A percentile compares a stretch with the other conserved stretches of the same genome.
Conservation (phyloP, 2,888 invertebrate species). For the Oligia strigilis region DNA sequence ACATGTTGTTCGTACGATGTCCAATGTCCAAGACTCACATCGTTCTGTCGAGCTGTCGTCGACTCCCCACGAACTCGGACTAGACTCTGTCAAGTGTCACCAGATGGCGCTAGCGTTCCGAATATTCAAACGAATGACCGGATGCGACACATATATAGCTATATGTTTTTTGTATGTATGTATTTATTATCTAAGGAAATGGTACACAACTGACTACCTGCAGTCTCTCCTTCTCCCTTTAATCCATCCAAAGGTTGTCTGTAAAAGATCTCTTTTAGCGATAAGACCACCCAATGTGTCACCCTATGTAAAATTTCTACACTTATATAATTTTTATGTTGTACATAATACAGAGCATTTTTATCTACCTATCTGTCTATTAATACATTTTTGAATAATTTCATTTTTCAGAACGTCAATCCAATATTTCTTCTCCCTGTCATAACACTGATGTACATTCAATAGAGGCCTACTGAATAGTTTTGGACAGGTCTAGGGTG, state of each 20-base stretch:
- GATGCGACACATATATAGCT: too few species aligned
- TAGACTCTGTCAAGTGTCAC: too few species aligned
- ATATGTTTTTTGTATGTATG: too few species aligned
- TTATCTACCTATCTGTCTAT: neutral
- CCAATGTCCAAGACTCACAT: too few species aligned
- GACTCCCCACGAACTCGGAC: too few species aligned
- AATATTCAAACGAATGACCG: too few species aligned
- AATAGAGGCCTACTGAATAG: slow-evolving; percentile 9
- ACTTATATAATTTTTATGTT: neutral
- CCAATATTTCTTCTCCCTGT: neutral
- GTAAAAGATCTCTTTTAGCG: neutral
- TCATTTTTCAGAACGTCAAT: neutral
- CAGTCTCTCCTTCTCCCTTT: neutral
- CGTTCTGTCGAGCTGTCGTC: too few species aligned
- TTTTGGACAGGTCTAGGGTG: slow-evolving; percentile 27
- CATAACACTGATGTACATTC: neutral
- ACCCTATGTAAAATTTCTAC: neutral
- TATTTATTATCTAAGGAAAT: too few species aligned
- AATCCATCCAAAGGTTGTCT: neutral
- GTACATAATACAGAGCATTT: neutral
- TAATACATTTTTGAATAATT: neutral
- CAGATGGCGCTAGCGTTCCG: too few species aligned
- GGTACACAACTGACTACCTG: neutral
- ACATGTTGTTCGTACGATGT: too few species aligned
- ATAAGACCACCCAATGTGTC: neutral